phyloP scores from a whole-genome alignment of 2,113 vertebrate species.

The Coturnix japonica region DNA sequence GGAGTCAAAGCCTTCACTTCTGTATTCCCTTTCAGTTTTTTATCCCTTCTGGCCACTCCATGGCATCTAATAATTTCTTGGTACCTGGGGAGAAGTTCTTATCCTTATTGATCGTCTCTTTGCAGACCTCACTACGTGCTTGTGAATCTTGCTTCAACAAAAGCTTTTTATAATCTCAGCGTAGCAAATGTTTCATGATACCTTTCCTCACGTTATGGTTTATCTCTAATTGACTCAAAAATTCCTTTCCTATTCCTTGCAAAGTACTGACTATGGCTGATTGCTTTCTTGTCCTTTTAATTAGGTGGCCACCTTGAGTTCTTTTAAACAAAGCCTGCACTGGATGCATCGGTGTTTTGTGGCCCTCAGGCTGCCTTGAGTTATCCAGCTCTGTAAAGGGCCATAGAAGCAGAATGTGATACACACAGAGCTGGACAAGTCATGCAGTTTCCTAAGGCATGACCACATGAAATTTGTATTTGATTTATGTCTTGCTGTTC shows the following conservation, averaged over 20 bases:
- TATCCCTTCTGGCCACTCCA: not conserved
- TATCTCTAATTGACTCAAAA: not conserved
- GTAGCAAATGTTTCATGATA: not conserved
- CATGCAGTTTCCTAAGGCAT: conserved; percentile 20
- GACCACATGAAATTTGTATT: conserved; percentile 45
- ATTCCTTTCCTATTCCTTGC: not conserved
- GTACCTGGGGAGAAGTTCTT: not conserved
- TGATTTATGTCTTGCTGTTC: conserved; percentile 63
- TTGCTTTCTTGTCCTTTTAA: conserved; percentile 24
- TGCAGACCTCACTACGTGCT: rapidly evolving
- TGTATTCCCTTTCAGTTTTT: not conserved
- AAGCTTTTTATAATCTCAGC: not conserved
- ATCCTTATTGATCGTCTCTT: not conserved
- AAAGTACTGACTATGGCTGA: not conserved
- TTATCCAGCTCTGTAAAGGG: not conserved
- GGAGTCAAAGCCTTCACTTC: conserved; percentile 25
- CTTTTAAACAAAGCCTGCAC: not conserved
- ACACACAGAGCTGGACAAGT: not conserved
- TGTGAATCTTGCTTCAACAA: not conserved
- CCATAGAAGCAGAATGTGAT: not conserved
- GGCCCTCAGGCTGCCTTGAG: not conserved
- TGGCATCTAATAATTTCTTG: not conserved
- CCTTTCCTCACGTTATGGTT: not conserved
- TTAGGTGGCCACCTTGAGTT: not conserved
- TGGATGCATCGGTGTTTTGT: not conserved